These are phyloP conservation scores for Dendrophyllia cribrosa DNA, from an alignment of 64 coral and sea anemone genomes.

Conservation along the genomic window DNA sequence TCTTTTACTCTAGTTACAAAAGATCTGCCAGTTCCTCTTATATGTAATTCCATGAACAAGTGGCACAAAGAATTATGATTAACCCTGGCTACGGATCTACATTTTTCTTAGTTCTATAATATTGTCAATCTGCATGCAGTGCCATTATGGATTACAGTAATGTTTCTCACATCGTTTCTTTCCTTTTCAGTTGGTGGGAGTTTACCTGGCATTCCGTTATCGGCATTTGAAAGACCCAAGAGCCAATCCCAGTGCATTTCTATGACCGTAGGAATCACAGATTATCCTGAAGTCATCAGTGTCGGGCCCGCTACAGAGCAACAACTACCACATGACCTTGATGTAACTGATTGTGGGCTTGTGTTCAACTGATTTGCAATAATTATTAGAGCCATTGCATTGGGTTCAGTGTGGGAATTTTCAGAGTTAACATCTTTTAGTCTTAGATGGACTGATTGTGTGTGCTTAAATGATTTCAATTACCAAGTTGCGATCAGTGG, in stretches of 20 bases:
- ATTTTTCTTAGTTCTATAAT: too few species aligned
- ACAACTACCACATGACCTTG: background rate
- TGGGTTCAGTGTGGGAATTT: background rate
- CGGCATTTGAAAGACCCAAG: conserved; percentile 95
- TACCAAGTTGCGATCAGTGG: too few species aligned
- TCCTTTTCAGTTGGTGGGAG: conserved; percentile 88
- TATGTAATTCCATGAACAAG: too few species aligned
- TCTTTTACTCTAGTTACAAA: too few species aligned
- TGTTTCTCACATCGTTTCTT: background rate
- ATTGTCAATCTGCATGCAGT: too few species aligned
- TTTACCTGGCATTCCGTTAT: conserved; percentile 92
- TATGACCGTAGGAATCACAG: conserved; percentile 42
- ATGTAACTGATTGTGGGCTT: background rate
- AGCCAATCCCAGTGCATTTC: conserved; percentile 98
- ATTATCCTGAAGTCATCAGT: background rate
- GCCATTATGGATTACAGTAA: too few species aligned
- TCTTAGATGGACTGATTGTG: too few species aligned
- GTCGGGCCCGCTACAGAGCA: background rate
- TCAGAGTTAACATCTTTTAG: background rate
- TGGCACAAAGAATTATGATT: too few species aligned
- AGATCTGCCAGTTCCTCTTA: too few species aligned
- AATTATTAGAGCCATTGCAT: background rate
- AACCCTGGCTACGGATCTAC: too few species aligned
- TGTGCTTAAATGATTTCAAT: too few species aligned
- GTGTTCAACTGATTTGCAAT: too few species aligned